Base-by-base conservation (phyloP, 2,888 invertebrate species). In the Tuta absoluta region DNA sequence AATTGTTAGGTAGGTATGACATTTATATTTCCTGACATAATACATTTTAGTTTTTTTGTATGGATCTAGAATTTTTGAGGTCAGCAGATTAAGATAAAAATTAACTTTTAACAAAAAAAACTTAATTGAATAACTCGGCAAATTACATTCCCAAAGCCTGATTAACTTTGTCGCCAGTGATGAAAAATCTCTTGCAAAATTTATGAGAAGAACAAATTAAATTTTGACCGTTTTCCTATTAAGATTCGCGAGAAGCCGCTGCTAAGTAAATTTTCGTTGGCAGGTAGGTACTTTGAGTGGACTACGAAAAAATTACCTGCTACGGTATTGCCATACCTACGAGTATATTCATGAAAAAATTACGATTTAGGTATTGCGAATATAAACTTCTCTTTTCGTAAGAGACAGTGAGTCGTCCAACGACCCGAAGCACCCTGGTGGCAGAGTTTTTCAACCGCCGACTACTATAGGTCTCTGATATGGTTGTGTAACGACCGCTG, bases 71-170 rank as follows among this genome's bases (percentile, higher is more conserved):
- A 7, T 33, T 33, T 5, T 24, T 24, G 1, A 53, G 23, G 21
- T 48, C 19, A 10, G 51, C 14, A 21, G 21, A 41, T 38, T 38
- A 53, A 53, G 23, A 53, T 10, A 12, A 1, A 7, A 53, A 24
- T 53, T 53, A 10, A 53, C 10, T 23, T 21, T 17, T 49, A 49
- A 64, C n/a, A 67, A 65, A 65, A 69, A 73, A 71, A 71, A 48
- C 49, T 11, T 63, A 65, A 69, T 72, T 67, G 65, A 67, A 69
- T 70, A 69, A 74, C 68, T 70, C 56, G 28, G 33, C 28, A 45
- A 68, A 69, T 71, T 69, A 71, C 66, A 68, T 62, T 57, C 66
- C 66, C 58, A 64, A 65, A 65, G 63, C 57, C 67, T 67, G 49
- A 69, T 72, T 69, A 67, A 68, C 65, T 68, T 68, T 59, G 59